These are phyloP conservation scores for Iphiclides podalirius DNA, from an alignment of 2,888 invertebrate species.

Conservation along the genomic window DNA sequence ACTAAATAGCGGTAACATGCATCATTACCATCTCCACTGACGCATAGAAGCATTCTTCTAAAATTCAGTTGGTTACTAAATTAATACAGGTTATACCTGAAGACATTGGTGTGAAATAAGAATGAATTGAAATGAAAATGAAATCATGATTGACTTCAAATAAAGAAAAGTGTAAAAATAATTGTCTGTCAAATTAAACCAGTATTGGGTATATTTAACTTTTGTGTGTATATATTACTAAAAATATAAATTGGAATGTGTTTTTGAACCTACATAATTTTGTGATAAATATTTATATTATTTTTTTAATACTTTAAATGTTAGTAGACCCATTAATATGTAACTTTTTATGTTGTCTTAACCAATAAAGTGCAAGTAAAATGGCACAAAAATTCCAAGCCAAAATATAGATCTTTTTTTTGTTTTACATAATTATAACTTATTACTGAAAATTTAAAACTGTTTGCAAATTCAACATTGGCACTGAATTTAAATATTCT, in stretches of 20 bases:
- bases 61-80: conserved; percentile 3
- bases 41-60: conserved; percentile 9
- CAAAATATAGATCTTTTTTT: too few species aligned
- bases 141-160: not conserved
- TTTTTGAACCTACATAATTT: conserved; percentile 7
- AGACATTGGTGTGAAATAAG: conserved; percentile 5
- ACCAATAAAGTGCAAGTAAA: too few species aligned
- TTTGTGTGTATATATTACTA: conserved; percentile 4
- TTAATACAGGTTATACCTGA: conserved; percentile 6
- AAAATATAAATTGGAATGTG: conserved; percentile 2
- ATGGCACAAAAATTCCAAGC: too few species aligned
- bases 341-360: not conserved
- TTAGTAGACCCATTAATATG: not conserved
- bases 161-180: not conserved
- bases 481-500: too few species aligned
- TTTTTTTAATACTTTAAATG: not conserved
- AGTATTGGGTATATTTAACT: conserved; percentile 14
- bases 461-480: too few species aligned
- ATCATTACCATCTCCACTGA: conserved; percentile 31
- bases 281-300: conserved; percentile 4
- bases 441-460: too few species aligned
- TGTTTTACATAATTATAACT: not conserved
- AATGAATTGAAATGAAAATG: not conserved
- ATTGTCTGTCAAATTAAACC: conserved; percentile 13
- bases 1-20: conserved; percentile 88